Evolutionary conservation across 30 jellyfish, hydroid and myxozoan genomes (phyloP), one percentile per base, ranked within the genome.

Genomic region (Turritopsis rubra): DNA sequence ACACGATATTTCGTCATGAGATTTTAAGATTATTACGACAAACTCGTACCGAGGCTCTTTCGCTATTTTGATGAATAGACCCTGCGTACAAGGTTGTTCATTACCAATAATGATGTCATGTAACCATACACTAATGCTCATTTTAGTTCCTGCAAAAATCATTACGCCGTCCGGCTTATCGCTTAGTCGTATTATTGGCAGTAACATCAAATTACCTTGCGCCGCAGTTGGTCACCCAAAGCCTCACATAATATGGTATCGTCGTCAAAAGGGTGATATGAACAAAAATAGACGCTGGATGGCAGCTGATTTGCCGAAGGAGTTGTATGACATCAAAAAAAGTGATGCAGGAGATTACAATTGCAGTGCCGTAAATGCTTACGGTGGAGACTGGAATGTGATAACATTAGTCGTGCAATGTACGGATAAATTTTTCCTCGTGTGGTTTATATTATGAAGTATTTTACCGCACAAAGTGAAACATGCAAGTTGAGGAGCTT

Each of bases 211-310:
- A 27, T 75, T 92, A 70, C 96, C 98, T 16, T 92, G 98, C 90
- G 83, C 88, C 13, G 96, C 98, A 20, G 95, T 92, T 54, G 98
- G 98, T 8, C 92, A 92, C 72, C 98, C 98, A 21, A 87, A 88
- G 54, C 98, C 98, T 22, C 53, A 28, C 19, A 85, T 92, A 7
- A 52, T 95, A 1, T 92, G 98, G 98, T 68, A 81, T 52, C 52
- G 53, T 0, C 30, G 52, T 8, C 9, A 60, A 1, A 60, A 1
- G 28, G 19, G 71, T 19, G 19, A 17, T 22, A 26, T 28, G n/a
- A 53, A 70, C 52, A 53, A 65, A 53, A 80, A 80, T 22, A 85
- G 93, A 41, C 95, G 95, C 7, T 86, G 96, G 20, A 31, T 90
- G 53, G 85, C 87, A 16, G 83, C 80, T 4, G 98, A 92, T 81